Evolutionary conservation across 2,797 vertebrate species (phyloP).

Genomic region (Sebastes taczanowskii): DNA sequence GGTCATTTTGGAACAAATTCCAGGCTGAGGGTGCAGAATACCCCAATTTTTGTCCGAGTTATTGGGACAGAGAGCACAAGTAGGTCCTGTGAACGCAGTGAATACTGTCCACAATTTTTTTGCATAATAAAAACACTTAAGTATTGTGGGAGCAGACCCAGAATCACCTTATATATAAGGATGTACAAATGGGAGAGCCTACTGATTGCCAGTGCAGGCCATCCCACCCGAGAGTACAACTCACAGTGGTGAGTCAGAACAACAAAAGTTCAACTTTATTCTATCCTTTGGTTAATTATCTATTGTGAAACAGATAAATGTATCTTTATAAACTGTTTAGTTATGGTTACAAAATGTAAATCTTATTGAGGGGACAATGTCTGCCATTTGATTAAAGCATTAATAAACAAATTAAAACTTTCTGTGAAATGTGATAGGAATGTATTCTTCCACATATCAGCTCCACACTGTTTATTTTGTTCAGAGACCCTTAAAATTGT

Average conservation of each 20-base stretch:
- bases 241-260: too few relatives aligned
- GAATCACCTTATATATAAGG: too few relatives aligned
- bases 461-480: not conserved
- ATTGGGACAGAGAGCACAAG: too few relatives aligned
- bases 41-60: rapidly evolving
- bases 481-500: not conserved
- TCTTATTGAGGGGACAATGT: not conserved
- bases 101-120: too few relatives aligned
- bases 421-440: not conserved
- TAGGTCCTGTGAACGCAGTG: too few relatives aligned
- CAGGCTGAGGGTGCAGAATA: too few relatives aligned
- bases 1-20: too few relatives aligned
- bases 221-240: too few relatives aligned
- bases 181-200: too few relatives aligned
- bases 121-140: too few relatives aligned
- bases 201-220: too few relatives aligned
- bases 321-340: not conserved
- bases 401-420: not conserved
- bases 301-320: not conserved
- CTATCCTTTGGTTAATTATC: not conserved
- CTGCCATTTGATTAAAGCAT: not conserved
- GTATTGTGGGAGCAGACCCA: too few relatives aligned
- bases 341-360: not conserved
- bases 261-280: not conserved
- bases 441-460: not conserved